These are phyloP conservation scores for Emys orbicularis DNA, from an alignment of 2,797 vertebrate genomes.

Conservation along the genomic window DNA sequence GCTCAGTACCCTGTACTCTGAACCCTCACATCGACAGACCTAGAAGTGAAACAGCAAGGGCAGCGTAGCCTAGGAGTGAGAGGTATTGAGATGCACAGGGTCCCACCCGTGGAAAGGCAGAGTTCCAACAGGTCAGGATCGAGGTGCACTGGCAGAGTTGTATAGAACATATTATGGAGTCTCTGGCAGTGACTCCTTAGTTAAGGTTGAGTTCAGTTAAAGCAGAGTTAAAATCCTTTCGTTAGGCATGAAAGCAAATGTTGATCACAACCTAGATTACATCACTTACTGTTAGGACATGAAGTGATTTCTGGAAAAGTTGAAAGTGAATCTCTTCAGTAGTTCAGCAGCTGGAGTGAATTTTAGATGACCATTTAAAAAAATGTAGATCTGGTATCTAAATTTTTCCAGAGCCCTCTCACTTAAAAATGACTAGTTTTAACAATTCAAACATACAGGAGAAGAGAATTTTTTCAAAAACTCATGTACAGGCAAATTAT, in stretches of 20 bases:
- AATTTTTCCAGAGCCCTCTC: neutral
- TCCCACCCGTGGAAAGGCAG: neutral
- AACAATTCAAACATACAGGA: neutral
- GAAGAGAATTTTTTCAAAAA: neutral
- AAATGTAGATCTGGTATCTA: neutral
- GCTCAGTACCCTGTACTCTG: neutral
- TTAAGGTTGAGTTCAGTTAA: neutral
- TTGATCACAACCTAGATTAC: neutral
- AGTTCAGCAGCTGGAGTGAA: neutral
- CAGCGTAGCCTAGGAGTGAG: neutral
- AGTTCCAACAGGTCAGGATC: neutral
- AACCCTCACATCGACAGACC: neutral
- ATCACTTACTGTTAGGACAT: neutral
- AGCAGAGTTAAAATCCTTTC: neutral
- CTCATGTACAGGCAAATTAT: neutral
- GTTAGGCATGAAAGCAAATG: neutral
- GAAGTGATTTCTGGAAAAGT: neutral
- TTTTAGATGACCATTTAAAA: neutral
- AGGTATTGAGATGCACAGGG: neutral
- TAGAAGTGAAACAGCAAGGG: neutral
- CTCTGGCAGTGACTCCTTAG: neutral
- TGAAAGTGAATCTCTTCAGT: accelerated
- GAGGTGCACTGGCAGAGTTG: neutral
- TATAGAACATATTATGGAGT: neutral
- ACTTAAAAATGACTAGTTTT: neutral